A percentile compares a stretch with the other conserved stretches of the same genome.
phyloP scores from a whole-genome alignment of 2,888 invertebrate species.

The Diarsia dahlii region DNA sequence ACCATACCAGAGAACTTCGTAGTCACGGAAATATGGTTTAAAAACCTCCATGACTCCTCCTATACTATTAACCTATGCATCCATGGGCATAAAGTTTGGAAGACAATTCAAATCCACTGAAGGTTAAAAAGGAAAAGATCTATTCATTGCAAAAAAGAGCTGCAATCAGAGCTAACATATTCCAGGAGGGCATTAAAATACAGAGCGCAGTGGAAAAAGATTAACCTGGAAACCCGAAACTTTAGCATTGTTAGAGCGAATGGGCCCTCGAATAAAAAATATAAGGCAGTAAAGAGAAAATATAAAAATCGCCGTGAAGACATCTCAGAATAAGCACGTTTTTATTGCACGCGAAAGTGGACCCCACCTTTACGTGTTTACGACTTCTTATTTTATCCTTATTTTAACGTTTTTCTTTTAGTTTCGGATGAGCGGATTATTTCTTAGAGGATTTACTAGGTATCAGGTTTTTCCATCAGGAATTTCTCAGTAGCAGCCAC shows the following conservation, averaged over 20 bases:
- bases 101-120: too few species aligned
- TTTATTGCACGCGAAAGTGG: constrained; percentile 33
- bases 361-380: constrained; percentile 24
- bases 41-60: neutral
- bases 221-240: neutral
- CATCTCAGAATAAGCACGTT: constrained; percentile 21
- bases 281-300: constrained; percentile 7
- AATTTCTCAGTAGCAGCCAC: too few species aligned
- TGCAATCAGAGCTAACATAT: neutral
- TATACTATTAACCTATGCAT: neutral
- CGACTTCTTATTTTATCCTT: constrained; percentile 27
- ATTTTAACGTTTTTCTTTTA: constrained; percentile 18
- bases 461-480: too few species aligned
- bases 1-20: neutral
- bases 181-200: neutral
- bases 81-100: neutral
- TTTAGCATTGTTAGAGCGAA: neutral
- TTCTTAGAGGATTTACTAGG: neutral
- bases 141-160: neutral
- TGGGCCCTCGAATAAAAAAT: constrained; percentile 1
- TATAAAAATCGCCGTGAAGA: constrained; percentile 3
- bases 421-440: neutral
- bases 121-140: too few species aligned
- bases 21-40: neutral
- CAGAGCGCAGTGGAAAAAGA: neutral